A percentile compares a stretch with the other conserved stretches of the same genome.
phyloP scores from a whole-genome alignment of 2,113 vertebrate genomes.

The Saccopteryx leptura region DNA sequence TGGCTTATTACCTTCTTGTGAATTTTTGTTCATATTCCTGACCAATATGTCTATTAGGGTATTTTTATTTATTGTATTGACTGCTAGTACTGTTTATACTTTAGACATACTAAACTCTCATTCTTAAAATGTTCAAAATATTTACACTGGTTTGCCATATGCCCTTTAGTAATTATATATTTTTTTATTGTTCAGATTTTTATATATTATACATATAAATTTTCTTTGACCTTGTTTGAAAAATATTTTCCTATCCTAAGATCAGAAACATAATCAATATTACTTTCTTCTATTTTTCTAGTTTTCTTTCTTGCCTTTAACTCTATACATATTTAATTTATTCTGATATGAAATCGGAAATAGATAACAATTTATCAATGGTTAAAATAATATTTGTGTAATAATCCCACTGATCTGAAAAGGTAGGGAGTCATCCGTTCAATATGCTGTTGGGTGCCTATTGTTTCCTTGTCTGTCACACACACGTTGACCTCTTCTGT shows the following conservation, averaged over 20 bases:
- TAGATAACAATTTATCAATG: not conserved
- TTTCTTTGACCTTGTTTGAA: not conserved
- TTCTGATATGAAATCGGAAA: constrained; percentile 29
- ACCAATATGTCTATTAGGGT: not conserved
- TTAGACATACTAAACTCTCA: constrained; percentile 34
- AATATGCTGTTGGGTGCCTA: not conserved
- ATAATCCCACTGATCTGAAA: not conserved
- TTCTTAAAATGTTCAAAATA: not conserved
- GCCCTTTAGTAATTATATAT: not conserved
- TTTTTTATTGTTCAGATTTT: not conserved
- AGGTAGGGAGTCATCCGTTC: not conserved
- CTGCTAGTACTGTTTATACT: not conserved
- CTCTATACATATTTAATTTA: not conserved
- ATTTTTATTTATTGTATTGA: not conserved
- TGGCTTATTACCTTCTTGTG: not conserved
- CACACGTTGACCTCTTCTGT: not conserved
- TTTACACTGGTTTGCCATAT: not conserved
- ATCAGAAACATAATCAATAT: not conserved
- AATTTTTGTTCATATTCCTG: constrained; percentile 22
- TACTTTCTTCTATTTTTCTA: constrained; percentile 26
- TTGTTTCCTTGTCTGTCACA: not conserved
- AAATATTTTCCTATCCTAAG: not conserved
- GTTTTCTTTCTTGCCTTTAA: not conserved
- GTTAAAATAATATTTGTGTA: not conserved
- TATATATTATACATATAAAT: not conserved